phyloP scores from a whole-genome alignment of 2,113 vertebrate genomes.

The Cebus imitator region DNA sequence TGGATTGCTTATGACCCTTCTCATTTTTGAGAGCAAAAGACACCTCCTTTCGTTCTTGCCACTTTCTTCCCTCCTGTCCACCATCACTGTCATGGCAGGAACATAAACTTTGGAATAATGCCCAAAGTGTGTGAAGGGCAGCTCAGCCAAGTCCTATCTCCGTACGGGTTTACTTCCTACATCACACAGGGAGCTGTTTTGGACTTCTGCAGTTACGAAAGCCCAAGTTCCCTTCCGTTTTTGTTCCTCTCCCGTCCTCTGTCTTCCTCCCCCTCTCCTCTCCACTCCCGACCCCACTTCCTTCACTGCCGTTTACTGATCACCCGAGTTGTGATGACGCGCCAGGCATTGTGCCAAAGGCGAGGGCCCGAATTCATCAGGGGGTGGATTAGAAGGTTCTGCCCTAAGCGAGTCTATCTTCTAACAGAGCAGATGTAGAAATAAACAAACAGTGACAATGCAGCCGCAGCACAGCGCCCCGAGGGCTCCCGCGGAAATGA shows the following conservation, averaged over 20 bases:
- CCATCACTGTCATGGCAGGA: background rate
- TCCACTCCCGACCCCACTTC: background rate
- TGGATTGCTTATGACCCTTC: background rate
- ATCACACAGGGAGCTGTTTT: background rate
- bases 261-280: background rate
- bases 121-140: background rate
- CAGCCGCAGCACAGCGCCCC: background rate
- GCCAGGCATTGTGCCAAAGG: conserved; percentile 8
- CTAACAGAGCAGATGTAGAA: conserved; percentile 16
- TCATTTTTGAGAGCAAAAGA: background rate
- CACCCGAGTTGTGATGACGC: conserved; percentile 14
- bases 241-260: background rate
- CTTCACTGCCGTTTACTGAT: conserved; percentile 37
- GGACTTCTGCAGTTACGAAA: background rate
- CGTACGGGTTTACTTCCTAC: background rate
- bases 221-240: background rate
- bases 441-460: conserved; percentile 41
- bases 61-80: background rate
- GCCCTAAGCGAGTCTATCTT: background rate
- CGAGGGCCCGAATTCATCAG: conserved; percentile 1
- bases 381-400: conserved; percentile 35
- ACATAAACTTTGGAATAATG: background rate
- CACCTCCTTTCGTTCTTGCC: background rate
- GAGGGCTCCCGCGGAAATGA: conserved; percentile 23
- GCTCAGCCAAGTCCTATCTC: background rate